Conservation (phyloP, 2,888 invertebrate species). For the Dorcus hopei region DNA sequence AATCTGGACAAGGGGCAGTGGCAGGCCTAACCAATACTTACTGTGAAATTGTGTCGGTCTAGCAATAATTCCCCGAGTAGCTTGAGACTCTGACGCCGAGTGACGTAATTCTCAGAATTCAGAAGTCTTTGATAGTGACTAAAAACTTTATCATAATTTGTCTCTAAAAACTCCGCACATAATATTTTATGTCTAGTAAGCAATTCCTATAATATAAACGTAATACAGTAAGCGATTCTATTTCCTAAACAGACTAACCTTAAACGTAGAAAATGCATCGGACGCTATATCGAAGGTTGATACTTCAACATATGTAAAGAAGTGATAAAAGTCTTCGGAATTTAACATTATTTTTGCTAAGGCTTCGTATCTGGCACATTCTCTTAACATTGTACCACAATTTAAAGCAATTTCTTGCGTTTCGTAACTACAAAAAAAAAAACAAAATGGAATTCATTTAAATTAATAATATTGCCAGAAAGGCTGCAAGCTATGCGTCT, state of each 20-base stretch:
- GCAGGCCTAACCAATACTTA: conserved; percentile 45
- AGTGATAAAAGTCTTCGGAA: conserved; percentile 98
- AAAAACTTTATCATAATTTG: conserved; percentile 98
- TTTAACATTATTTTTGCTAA: conserved; percentile 97
- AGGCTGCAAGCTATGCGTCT: background rate
- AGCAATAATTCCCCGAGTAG: conserved; percentile 93
- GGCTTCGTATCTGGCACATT: conserved; percentile 97
- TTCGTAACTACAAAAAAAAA: conserved; percentile 72
- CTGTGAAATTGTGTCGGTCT: conserved; percentile 99
- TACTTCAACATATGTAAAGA: conserved; percentile 99
- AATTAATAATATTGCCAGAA: too few relatives aligned
- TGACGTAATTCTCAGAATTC: conserved; percentile 99
- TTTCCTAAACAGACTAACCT: conserved; percentile 59
- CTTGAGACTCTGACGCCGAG: conserved; percentile 97
- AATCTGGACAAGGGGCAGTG: too few relatives aligned
- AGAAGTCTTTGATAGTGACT: conserved; percentile 94
- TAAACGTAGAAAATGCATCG: conserved; percentile 99
- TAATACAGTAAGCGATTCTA: background rate
- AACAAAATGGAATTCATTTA: background rate
- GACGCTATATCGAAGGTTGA: conserved; percentile 99
- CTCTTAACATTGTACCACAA: conserved; percentile 98
- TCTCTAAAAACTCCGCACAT: conserved; percentile 97
- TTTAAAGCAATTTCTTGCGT: conserved; percentile 98
- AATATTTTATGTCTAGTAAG: conserved; percentile 92
- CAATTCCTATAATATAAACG: conserved; percentile 66